Evolutionary conservation across 2,888 invertebrate species (phyloP), one percentile per base, ranked within the genome.

Genomic region (Thymelicus acteon): DNA sequence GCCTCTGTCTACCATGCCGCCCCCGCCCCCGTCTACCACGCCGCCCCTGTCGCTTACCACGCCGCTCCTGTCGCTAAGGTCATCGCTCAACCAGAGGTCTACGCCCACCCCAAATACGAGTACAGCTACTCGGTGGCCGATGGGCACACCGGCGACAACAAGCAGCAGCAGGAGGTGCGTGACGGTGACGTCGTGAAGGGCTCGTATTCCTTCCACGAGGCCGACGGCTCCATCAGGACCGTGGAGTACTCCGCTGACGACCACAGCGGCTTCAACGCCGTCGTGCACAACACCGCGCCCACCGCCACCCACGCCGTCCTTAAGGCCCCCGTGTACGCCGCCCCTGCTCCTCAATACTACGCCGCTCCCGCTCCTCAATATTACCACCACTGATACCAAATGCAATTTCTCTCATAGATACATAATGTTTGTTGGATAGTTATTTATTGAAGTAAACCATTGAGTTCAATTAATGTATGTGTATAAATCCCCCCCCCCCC

Each of bases 141-240:
- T 80, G 86, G 90, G 37, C 94, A 94, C 84, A 95, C 95, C 81
- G 95, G 95, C 60, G 95, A 95, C 87, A 89, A 93, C 85, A 94
- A 95, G 86, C 88, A 90, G 72, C 94, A 94, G 83, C 92, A 94
- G 74, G 95, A 95, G 81, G 78, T 81, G 73, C 89, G 92, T 75
- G 94, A 94, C 77, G 95, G 95, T 60, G 95, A 95, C 76, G 92
- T 88, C 0, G 95, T 95, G 75, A 92, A 92, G 81, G 95, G 95
- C 77, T 89, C 91, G 13, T 94, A 95, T 89, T 93, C 94, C 19
- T 85, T 95, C 78, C 90, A 92, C 75, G 94, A 95, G 80, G 93
- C 95, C 64, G 94, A 95, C 80, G 94, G 95, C 80, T 94, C 94
- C 84, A 81, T 93, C 82, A 88, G 94, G 76, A 94, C 93, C 74